These are phyloP conservation scores for western clawed frog (Xenopus tropicalis) DNA, from an alignment of 2,113 vertebrate genomes.

Conservation along the genomic window DNA sequence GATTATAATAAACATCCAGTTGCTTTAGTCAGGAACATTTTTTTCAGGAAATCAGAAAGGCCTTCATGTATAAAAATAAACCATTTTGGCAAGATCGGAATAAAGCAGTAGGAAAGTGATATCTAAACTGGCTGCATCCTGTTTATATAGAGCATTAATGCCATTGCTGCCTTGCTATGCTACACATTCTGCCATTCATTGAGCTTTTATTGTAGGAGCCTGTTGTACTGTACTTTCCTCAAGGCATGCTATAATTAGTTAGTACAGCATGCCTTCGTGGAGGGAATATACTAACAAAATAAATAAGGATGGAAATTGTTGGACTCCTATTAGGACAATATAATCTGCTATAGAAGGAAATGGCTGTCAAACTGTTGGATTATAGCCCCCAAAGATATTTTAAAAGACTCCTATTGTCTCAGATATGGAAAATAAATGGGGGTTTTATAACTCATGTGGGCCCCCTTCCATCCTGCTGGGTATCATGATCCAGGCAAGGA, in stretches of 20 bases:
- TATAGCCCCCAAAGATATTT: too few species aligned
- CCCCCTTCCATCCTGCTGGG: too few species aligned
- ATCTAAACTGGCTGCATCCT: conserved; percentile 25
- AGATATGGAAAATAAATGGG: too few species aligned
- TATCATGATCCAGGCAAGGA: too few species aligned
- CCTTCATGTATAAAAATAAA: conserved; percentile 30
- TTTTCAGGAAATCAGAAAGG: conserved; percentile 11
- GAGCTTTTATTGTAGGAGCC: background rate
- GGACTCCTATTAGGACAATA: background rate
- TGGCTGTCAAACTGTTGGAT: too few species aligned
- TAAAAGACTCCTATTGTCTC: too few species aligned
- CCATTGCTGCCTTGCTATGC: background rate
- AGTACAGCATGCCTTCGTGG: too few species aligned
- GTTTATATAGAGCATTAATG: conserved; percentile 16
- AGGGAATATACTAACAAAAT: too few species aligned
- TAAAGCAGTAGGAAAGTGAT: background rate
- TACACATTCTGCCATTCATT: background rate
- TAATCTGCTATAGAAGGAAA: too few species aligned
- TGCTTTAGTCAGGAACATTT: conserved; percentile 18
- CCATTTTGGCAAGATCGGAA: conserved; percentile 7
- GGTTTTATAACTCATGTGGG: too few species aligned
- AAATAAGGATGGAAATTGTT: background rate
- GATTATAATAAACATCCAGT: conserved; percentile 21
- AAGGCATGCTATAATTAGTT: too few species aligned
- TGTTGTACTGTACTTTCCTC: too few species aligned